Conservation (phyloP, 1,140 invertebrate species). For the Drosophila trapezifrons region DNA sequence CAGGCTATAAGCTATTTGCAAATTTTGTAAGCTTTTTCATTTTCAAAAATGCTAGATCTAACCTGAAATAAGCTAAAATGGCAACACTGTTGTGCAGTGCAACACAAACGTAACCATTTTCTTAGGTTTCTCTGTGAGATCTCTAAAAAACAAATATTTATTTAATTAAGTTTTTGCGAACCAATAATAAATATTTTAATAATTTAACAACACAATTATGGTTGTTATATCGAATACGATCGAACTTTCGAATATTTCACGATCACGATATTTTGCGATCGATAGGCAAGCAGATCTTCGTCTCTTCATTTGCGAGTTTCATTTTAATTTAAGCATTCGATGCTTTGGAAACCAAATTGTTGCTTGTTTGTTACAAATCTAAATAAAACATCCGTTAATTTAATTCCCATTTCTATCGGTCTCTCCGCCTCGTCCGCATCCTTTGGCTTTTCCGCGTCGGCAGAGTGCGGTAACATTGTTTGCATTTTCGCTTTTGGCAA, state of each 20-base stretch:
- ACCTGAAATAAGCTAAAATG: too few species aligned
- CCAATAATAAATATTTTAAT: not conserved
- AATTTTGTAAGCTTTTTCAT: too few species aligned
- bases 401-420: not conserved
- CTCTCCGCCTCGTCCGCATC: not conserved
- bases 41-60: too few species aligned
- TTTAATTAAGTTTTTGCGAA: not conserved
- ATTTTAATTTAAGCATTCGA: not conserved
- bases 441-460: slow-evolving; percentile 1
- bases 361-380: too few species aligned
- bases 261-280: not conserved
- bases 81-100: too few species aligned
- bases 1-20: too few species aligned
- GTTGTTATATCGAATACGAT: not conserved
- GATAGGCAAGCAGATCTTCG: not conserved
- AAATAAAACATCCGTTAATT: not conserved
- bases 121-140: not conserved
- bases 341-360: not conserved
- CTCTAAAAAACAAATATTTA: not conserved
- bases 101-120: not conserved
- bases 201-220: not conserved
- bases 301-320: too few species aligned
- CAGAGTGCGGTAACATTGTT: slow-evolving; percentile 29
- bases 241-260: not conserved
- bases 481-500: slow-evolving; percentile 12